Percentiles rank a stretch among this genome's conserved stretches.
Evolutionary conservation across 2,888 invertebrate species (phyloP).

Genomic region (Schrankia costaestrigalis): DNA sequence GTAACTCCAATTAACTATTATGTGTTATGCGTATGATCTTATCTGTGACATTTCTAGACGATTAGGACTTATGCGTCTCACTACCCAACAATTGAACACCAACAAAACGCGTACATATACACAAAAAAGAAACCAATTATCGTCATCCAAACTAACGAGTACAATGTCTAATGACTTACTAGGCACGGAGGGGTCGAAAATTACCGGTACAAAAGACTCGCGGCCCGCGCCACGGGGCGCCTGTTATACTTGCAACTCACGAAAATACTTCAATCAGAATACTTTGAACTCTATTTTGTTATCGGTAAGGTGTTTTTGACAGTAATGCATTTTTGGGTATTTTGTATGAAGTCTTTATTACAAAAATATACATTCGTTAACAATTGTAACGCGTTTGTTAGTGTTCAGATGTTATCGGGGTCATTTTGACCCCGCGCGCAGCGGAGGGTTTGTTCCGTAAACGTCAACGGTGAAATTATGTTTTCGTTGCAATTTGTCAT

Average conservation of each 20-base stretch:
- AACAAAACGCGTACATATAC: constrained; percentile 13
- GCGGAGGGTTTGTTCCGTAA: constrained; percentile 15
- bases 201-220: constrained; percentile 58
- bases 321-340: constrained; percentile 7
- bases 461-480: constrained; percentile 19
- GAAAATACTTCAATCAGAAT: neutral
- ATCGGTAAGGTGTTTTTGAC: constrained; percentile 1
- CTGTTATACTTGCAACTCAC: constrained; percentile 37
- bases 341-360: constrained; percentile 33
- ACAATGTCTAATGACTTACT: constrained; percentile 54
- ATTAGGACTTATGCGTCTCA: constrained; percentile 5
- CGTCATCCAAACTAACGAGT: constrained; percentile 36
- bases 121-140: constrained; percentile 37
- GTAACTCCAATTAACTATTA: no score
- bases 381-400: constrained; percentile 36
- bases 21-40: constrained; percentile 3
- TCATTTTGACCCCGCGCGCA: constrained; percentile 27
- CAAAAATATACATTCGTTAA: constrained; percentile 41
- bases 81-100: constrained; percentile 11
- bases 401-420: constrained; percentile 52
- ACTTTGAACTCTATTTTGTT: constrained; percentile 9
- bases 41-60: constrained; percentile 2
- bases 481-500: constrained; percentile 10
- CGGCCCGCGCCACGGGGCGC: constrained; percentile 54
- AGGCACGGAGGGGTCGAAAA: constrained; percentile 46